Evolutionary conservation across 2,888 invertebrate species (phyloP).

Genomic region (Willowsia nigromaculata): DNA sequence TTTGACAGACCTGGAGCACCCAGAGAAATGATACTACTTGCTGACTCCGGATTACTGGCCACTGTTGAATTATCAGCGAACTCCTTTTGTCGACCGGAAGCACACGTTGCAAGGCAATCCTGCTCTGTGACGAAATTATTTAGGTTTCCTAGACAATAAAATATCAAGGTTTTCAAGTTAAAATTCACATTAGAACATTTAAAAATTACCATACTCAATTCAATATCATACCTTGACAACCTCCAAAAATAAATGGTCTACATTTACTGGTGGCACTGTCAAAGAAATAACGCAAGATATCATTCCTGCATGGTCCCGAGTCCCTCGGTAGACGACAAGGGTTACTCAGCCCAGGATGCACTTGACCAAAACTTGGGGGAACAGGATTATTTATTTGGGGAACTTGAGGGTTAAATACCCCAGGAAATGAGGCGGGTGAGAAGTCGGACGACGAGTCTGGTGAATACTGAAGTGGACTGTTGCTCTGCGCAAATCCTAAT

Average conservation of each 20-base stretch:
- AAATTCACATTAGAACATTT: not conserved
- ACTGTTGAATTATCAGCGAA: constrained; percentile 21
- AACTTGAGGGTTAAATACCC: constrained; percentile 18
- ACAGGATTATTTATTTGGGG: constrained; percentile 16
- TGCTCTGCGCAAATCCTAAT: constrained; percentile 75
- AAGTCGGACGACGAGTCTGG: constrained; percentile 73
- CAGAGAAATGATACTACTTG: constrained; percentile 50
- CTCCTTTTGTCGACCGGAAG: not conserved
- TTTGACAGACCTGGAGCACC: constrained; percentile 10
- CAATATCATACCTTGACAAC: constrained; percentile 74
- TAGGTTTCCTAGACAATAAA: constrained; percentile 64
- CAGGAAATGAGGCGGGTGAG: constrained; percentile 58
- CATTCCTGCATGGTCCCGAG: constrained; percentile 77
- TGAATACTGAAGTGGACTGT: constrained; percentile 76
- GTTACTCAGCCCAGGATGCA: constrained; percentile 76
- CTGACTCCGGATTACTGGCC: constrained; percentile 12
- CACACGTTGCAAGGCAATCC: constrained; percentile 70
- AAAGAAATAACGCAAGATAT: constrained; percentile 77
- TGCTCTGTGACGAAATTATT: constrained; percentile 76
- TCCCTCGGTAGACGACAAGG: constrained; percentile 75
- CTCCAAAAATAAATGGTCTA: constrained; percentile 78
- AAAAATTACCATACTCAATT: not conserved
- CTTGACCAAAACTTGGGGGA: constrained; percentile 57
- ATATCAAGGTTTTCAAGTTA: not conserved
- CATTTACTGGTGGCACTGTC: constrained; percentile 72